Evolutionary conservation across 1,140 invertebrate genomes (phyloP).

Genomic region (Papilio glaucus): DNA sequence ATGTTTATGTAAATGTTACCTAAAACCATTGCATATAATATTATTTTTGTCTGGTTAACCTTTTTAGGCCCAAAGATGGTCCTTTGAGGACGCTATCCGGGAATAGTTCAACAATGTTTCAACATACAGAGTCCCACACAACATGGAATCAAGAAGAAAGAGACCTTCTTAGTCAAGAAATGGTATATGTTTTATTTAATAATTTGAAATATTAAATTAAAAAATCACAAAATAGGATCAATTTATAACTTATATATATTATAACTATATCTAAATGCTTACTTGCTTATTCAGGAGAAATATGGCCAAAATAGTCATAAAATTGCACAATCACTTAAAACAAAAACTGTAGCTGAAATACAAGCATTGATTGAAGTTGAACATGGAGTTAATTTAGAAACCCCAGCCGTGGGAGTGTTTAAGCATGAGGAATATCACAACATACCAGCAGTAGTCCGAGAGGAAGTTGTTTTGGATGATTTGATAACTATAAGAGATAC

Average conservation of each 20-base stretch:
- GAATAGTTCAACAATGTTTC: slow-evolving; percentile 49
- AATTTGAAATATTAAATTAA: slow-evolving; percentile 14
- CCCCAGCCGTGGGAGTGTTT: slow-evolving; percentile 49
- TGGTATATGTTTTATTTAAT: slow-evolving; percentile 78
- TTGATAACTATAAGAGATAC: slow-evolving; percentile 83
- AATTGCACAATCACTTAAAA: slow-evolving; percentile 86
- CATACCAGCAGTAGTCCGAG: slow-evolving; percentile 60
- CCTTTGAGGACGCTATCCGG: slow-evolving; percentile 62
- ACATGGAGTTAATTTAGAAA: slow-evolving; percentile 72
- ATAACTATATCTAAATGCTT: background rate
- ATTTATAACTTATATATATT: background rate
- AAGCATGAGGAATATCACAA: slow-evolving; percentile 60
- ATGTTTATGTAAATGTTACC: too few relatives aligned
- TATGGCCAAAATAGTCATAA: slow-evolving; percentile 86
- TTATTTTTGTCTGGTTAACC: too few relatives aligned
- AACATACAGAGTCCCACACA: slow-evolving; percentile 48
- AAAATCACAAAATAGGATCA: background rate
- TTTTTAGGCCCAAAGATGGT: slow-evolving; percentile 58
- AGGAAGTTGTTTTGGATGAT: slow-evolving; percentile 73
- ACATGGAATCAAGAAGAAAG: slow-evolving; percentile 85
- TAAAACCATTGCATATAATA: too few relatives aligned
- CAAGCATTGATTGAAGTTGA: slow-evolving; percentile 79
- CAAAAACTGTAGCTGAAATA: slow-evolving; percentile 86
- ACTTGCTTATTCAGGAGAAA: slow-evolving; percentile 80
- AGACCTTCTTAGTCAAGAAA: slow-evolving; percentile 84